Percentiles rank a stretch among this genome's conserved stretches.
Conservation (phyloP, 2,113 vertebrate species). For the Tonatia bakeri region DNA sequence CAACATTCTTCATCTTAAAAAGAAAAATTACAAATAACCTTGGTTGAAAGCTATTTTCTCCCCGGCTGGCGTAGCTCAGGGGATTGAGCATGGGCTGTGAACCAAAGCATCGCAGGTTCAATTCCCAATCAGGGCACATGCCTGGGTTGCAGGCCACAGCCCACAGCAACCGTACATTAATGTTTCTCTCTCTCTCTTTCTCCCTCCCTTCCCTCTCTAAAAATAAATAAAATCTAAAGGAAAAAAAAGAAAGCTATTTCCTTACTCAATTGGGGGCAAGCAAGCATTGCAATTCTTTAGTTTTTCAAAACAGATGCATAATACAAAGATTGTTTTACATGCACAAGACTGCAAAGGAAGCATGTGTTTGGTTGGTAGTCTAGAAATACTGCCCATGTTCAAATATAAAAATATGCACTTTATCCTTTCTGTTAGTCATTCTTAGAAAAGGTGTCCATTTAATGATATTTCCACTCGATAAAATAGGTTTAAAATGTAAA, state of each 20-base stretch:
- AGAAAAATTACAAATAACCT: not conserved
- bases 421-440: not conserved
- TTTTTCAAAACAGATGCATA: not conserved
- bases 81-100: too few species aligned
- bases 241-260: conserved; percentile 23
- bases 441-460: not conserved
- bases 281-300: not conserved
- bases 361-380: not conserved
- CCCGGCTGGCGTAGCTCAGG: too few species aligned
- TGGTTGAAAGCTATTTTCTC: conserved; percentile 11
- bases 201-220: too few species aligned
- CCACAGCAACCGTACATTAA: too few species aligned
- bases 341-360: not conserved
- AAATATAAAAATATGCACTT: conserved; percentile 3
- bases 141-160: too few species aligned
- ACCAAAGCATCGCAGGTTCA: too few species aligned
- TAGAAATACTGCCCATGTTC: not conserved
- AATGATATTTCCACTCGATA: not conserved
- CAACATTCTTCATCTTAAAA: not conserved
- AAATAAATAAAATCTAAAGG: too few species aligned
- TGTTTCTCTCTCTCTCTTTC: too few species aligned
- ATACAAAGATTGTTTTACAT: not conserved
- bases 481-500: conserved; percentile 8
- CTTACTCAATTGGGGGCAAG: not conserved
- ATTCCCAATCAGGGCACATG: too few species aligned